Conservation (phyloP, 2,888 invertebrate genomes). For the Erebia ligea region DNA sequence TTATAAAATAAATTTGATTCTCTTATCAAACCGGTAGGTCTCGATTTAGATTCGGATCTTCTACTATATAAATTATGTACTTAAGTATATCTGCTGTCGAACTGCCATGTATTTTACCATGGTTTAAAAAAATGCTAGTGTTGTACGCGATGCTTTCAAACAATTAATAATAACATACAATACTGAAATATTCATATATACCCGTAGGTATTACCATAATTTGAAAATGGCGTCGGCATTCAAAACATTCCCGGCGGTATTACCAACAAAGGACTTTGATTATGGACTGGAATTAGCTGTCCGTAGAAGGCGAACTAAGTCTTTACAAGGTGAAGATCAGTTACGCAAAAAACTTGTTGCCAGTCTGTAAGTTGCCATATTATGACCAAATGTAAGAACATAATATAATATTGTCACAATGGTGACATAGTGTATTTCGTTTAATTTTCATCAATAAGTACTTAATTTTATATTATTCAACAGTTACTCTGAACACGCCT, state of each 20-base stretch:
- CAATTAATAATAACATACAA: no score
- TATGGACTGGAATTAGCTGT: slow-evolving; percentile 74
- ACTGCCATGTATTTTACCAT: no score
- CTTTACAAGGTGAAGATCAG: slow-evolving; percentile 69
- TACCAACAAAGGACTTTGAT: slow-evolving; percentile 57
- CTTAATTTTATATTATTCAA: slow-evolving; percentile 30
- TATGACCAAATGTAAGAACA: background rate
- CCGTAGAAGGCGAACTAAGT: slow-evolving; percentile 74
- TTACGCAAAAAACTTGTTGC: slow-evolving; percentile 67
- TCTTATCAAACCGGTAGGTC: no score
- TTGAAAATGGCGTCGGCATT: slow-evolving; percentile 66
- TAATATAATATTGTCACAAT: background rate
- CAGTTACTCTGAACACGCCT: slow-evolving; percentile 57
- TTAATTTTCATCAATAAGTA: slow-evolving; percentile 1
- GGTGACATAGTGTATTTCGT: background rate
- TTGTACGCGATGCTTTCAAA: no score
- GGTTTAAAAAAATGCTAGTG: no score
- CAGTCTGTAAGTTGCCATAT: slow-evolving; percentile 56
- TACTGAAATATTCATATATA: slow-evolving; percentile 6
- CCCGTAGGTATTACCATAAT: slow-evolving; percentile 64
- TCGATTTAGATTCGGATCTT: no score
- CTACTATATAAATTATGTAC: no score
- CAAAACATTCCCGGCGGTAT: slow-evolving; percentile 61
- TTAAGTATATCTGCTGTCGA: no score
- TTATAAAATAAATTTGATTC: no score